These are phyloP conservation scores for Epinotia brunnichana DNA, from an alignment of 2,888 invertebrate genomes.

Conservation along the genomic window DNA sequence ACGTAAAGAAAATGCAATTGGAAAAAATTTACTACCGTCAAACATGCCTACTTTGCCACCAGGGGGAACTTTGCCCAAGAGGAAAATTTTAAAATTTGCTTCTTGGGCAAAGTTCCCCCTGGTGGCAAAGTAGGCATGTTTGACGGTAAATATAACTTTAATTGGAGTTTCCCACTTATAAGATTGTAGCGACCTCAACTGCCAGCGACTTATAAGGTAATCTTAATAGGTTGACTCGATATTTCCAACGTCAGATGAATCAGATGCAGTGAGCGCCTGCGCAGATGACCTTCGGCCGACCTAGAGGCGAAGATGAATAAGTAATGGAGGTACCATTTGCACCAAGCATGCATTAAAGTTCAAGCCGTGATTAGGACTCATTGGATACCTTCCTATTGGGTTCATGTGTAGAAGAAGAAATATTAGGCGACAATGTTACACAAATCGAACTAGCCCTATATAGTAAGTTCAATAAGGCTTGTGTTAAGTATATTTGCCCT, in stretches of 20 bases:
- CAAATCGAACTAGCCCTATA: too few species aligned
- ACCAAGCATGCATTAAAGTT: slow-evolving; percentile 13
- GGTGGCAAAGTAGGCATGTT: too few species aligned
- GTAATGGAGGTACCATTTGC: not conserved
- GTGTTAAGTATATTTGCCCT: too few species aligned
- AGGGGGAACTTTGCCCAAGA: too few species aligned
- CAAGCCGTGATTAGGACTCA: not conserved
- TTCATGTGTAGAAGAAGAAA: too few species aligned
- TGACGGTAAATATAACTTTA: not conserved
- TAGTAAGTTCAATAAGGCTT: too few species aligned
- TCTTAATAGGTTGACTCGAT: slow-evolving; percentile 28
- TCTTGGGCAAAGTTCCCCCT: too few species aligned
- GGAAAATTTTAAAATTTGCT: too few species aligned
- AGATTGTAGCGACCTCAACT: slow-evolving; percentile 8
- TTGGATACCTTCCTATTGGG: too few species aligned
- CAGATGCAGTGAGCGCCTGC: slow-evolving; percentile 25
- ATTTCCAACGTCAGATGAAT: slow-evolving; percentile 20
- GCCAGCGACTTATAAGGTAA: slow-evolving; percentile 24
- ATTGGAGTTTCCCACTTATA: slow-evolving; percentile 6
- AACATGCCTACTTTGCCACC: too few species aligned
- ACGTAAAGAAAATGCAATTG: not conserved
- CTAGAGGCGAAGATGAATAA: slow-evolving; percentile 18
- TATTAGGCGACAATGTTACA: too few species aligned
- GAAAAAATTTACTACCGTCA: too few species aligned
- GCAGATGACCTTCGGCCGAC: slow-evolving; percentile 17